Percentiles rank a stretch among this genome's conserved stretches.
phyloP scores from a whole-genome alignment of 2,888 invertebrate species.

The Scelioninae gen. 1 region DNA sequence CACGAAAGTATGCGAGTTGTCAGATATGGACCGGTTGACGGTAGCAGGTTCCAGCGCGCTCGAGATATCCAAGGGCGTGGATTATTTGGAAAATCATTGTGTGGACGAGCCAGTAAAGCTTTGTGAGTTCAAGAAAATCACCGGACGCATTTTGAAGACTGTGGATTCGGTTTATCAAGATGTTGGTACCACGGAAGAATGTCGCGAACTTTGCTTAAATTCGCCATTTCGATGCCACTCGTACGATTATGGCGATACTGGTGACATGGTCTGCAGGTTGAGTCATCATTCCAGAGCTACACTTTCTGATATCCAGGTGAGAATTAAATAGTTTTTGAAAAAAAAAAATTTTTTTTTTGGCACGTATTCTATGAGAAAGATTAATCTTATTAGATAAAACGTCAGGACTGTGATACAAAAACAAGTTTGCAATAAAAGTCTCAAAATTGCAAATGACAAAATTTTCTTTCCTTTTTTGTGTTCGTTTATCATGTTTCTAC shows the following conservation, averaged over 20 bases:
- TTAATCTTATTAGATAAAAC: too few species aligned
- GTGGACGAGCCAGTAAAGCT: slow-evolving; percentile 97
- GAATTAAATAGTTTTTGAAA: too few species aligned
- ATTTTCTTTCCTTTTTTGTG: too few species aligned
- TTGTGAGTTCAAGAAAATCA: slow-evolving; percentile 96
- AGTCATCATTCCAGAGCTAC: slow-evolving; percentile 96
- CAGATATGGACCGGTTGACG: slow-evolving; percentile 96
- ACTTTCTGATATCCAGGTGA: slow-evolving; percentile 93
- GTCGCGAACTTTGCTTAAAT: slow-evolving; percentile 94
- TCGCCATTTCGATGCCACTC: slow-evolving; percentile 95
- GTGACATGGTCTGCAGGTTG: slow-evolving; percentile 95
- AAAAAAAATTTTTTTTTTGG: too few species aligned
- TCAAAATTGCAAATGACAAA: too few species aligned
- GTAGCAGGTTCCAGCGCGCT: slow-evolving; percentile 91
- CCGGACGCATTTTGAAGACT: slow-evolving; percentile 95
- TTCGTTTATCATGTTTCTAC: too few species aligned
- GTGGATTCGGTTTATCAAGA: slow-evolving; percentile 97
- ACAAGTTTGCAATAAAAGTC: too few species aligned
- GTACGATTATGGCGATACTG: slow-evolving; percentile 96
- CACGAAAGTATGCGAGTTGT: slow-evolving; percentile 93
- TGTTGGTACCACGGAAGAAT: slow-evolving; percentile 93
- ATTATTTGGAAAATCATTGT: slow-evolving; percentile 96
- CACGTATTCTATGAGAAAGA: too few species aligned
- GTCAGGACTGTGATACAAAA: too few species aligned
- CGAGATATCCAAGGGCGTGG: slow-evolving; percentile 87